Base-by-base conservation (phyloP, 2,113 vertebrate genomes). In the Eurypyga helias region DNA sequence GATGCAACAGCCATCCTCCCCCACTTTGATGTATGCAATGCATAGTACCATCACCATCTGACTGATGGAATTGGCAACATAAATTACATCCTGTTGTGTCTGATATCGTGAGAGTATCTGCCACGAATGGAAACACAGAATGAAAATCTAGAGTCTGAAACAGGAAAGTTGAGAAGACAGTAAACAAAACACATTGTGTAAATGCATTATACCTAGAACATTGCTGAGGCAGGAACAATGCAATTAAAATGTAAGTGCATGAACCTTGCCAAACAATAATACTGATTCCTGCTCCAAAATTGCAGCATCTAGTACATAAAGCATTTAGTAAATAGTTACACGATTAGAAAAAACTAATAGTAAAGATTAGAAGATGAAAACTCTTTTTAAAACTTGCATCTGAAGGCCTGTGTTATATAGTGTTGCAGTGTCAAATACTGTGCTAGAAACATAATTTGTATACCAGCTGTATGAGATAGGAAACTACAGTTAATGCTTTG, bases 371-470 rank as follows among this genome's bases (percentile, higher is more conserved):
- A 36, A 72, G n/a, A 4, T 58, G 31, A 1, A 20, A 24, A 43
- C 1, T 52, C 1, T 14, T 33, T 34, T 46, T 5, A 5, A 73
- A 36, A 6, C 21, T 23, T 45, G 10, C 8, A 1, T 48, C 8
- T 57, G 16, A 66, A 75, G 51, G 11, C 23, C 10, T 17, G 23
- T 33, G 18, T 79, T 33, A 9, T 2, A 10, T 28, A 57, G 13
- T 33, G 8, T 36, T 46, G 18, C 9, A 21, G 6, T 36, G 14
- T 64, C 26, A 76, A 64, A 46, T 65, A 3, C 25, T 12, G 9
- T 62, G 24, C 55, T 60, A 66, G 43, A 76, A 58, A 52, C 65
- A 23, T 43, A 3, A 11, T 62, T 54, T 46, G 7, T 66, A n/a
- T 43, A 29, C 2, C 16, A 25, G 6, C 7, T 60, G 2, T 16